Conservation (phyloP, 2,888 invertebrate genomes). For the Apodemia zela region DNA sequence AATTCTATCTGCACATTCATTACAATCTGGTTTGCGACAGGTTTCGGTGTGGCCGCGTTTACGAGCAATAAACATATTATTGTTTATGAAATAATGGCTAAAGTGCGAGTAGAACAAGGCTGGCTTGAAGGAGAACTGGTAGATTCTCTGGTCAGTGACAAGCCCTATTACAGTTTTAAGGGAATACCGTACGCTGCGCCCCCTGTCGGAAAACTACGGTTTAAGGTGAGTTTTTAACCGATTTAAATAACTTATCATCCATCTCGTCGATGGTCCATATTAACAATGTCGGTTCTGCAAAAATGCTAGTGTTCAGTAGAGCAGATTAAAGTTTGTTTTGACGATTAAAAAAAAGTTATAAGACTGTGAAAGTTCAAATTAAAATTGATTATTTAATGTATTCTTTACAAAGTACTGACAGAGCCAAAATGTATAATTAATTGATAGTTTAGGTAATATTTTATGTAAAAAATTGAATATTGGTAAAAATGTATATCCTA, state of each 20-base stretch:
- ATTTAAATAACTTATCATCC: neutral
- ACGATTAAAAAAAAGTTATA: too few relatives aligned
- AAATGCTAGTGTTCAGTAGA: too few relatives aligned
- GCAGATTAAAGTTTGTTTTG: too few relatives aligned
- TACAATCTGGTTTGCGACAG: neutral
- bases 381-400: too few relatives aligned
- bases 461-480: too few relatives aligned
- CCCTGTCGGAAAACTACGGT: slow-evolving; percentile 65
- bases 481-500: too few relatives aligned
- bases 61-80: neutral
- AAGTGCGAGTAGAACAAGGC: slow-evolving; percentile 41
- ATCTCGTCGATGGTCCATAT: too few relatives aligned
- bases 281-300: too few relatives aligned
- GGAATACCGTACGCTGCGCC: slow-evolving; percentile 74
- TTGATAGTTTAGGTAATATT: too few relatives aligned
- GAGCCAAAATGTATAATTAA: too few relatives aligned
- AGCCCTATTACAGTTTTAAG: slow-evolving; percentile 46
- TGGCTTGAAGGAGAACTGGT: slow-evolving; percentile 39
- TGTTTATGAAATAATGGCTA: slow-evolving; percentile 29
- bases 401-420: too few relatives aligned
- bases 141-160: slow-evolving; percentile 25
- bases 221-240: slow-evolving; percentile 54
- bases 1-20: neutral
- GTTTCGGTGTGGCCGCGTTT: neutral
- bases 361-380: too few relatives aligned